Percentiles rank a stretch among this genome's conserved stretches.
Evolutionary conservation across 2,888 invertebrate species (phyloP).

Genomic region (Oligia fasciuncula): DNA sequence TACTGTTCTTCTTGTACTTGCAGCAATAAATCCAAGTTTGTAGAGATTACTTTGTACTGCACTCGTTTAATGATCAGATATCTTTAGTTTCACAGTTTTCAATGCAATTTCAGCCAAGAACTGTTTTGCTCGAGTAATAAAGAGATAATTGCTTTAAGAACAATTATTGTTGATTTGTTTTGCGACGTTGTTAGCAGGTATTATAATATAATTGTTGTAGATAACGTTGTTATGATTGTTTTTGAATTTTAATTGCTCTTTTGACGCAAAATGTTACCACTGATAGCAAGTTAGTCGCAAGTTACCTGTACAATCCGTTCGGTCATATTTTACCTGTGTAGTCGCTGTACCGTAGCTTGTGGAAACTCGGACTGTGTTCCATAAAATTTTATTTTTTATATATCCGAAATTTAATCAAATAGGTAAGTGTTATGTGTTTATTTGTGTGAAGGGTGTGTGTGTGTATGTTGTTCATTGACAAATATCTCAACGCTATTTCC

Average conservation of each 20-base stretch:
- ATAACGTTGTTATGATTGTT: neutral
- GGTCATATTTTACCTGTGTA: neutral
- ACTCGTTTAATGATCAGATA: conserved; percentile 51
- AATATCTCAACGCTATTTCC: neutral
- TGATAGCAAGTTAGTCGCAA: neutral
- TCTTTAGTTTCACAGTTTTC: conserved; percentile 33
- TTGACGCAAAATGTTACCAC: neutral
- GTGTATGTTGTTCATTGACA: neutral
- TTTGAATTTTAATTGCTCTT: neutral
- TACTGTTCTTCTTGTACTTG: conserved; percentile 23
- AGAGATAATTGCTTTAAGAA: conserved; percentile 29
- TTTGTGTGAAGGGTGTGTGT: neutral
- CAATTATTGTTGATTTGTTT: conserved; percentile 24
- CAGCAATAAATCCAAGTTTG: conserved; percentile 54
- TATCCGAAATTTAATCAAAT: neutral
- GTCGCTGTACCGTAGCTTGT: too few species aligned
- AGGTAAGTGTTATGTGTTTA: neutral
- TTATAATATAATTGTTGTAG: neutral
- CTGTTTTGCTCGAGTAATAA: conserved; percentile 10
- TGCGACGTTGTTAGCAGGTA: conserved; percentile 9
- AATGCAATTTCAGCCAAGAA: conserved; percentile 16
- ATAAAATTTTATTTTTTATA: neutral
- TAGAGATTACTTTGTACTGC: conserved; percentile 36
- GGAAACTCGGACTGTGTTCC: neutral
- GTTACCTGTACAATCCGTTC: neutral